Base-by-base conservation (phyloP, 2,888 invertebrate species). In the Eurytoma adleriae region DNA sequence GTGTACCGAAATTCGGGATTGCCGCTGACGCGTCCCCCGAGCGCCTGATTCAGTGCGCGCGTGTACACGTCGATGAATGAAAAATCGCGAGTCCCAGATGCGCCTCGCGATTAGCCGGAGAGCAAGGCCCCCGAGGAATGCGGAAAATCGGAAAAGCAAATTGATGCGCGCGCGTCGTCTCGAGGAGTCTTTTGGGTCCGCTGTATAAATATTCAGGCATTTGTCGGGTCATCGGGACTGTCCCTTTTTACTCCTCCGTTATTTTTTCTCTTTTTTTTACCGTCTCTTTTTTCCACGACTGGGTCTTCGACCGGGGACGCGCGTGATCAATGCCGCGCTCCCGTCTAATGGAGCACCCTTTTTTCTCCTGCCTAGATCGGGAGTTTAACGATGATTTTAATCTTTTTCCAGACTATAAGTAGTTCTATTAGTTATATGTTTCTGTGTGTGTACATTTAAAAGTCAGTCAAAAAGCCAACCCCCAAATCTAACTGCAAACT, bases 1-100 rank as follows among this genome's bases (percentile, higher is more conserved):
- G 50, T 48, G 14, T 30, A n/a, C n/a, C n/a, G 27, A 83, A 77
- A 82, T 83, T 83, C 75, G 82, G 40, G 83, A 84, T 85, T 85
- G 50, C 30, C 10, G 20, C 48, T 27, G 56, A 4, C 56, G 79
- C 78, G 79, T 83, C 20, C 27, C 62, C 24, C 54, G 20, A 27
- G 52, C 84, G 79, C 81, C 80, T 83, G 83, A 79, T 85, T 86
- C 85, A 40, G 83, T 79, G 82, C 83, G 83, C 83, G 82, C 71
- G 83, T 84, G 83, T 83, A 77, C 85, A 80, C 78, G 69, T 81
- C 84, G 78, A 81, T 82, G 84, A 24, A 69, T 56, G 69, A 74
- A 74, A 70, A 77, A 77, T 61, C 57, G 20, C 24, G 24, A 68
- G 52, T 62, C 59, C 20, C 75, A 30, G 75, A 76, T 76, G 68